phyloP scores from a whole-genome alignment of 2,888 invertebrate species.

The Phengaris arion region DNA sequence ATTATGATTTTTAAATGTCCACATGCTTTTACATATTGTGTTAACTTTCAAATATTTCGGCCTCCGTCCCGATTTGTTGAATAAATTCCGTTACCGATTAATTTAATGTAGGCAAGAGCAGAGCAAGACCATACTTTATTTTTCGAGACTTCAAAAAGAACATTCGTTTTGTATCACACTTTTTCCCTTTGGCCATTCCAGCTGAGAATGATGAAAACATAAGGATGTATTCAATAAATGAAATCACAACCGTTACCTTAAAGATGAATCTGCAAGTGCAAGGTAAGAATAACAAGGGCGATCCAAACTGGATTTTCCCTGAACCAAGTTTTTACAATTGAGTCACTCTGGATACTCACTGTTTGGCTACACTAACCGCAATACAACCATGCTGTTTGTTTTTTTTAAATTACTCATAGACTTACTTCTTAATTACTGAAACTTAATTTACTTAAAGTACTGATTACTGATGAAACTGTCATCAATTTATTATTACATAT shows the following conservation, averaged over 20 bases:
- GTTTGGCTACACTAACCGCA: not conserved
- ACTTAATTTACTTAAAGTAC: too few relatives aligned
- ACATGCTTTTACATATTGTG: conserved; percentile 33
- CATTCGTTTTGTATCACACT: too few relatives aligned
- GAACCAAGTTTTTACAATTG: not conserved
- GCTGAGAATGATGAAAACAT: too few relatives aligned
- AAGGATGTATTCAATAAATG: not conserved
- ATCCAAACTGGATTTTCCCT: conserved; percentile 6
- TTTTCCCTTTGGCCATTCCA: too few relatives aligned
- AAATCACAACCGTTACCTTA: not conserved
- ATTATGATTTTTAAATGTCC: conserved; percentile 56
- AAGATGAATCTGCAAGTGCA: not conserved
- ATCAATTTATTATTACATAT: not conserved
- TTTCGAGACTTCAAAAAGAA: too few relatives aligned
- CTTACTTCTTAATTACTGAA: too few relatives aligned
- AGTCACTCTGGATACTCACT: not conserved
- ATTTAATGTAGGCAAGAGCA: not conserved
- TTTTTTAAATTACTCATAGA: not conserved
- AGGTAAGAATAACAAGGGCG: not conserved
- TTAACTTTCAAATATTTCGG: conserved; percentile 2
- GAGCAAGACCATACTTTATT: too few relatives aligned
- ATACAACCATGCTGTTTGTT: not conserved
- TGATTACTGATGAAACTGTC: too few relatives aligned
- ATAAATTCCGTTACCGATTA: not conserved
- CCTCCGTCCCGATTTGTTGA: not conserved